A percentile compares a stretch with the other conserved stretches of the same genome.
phyloP scores from a whole-genome alignment of 2,888 invertebrate species.

The Pristionchus exspectatus region DNA sequence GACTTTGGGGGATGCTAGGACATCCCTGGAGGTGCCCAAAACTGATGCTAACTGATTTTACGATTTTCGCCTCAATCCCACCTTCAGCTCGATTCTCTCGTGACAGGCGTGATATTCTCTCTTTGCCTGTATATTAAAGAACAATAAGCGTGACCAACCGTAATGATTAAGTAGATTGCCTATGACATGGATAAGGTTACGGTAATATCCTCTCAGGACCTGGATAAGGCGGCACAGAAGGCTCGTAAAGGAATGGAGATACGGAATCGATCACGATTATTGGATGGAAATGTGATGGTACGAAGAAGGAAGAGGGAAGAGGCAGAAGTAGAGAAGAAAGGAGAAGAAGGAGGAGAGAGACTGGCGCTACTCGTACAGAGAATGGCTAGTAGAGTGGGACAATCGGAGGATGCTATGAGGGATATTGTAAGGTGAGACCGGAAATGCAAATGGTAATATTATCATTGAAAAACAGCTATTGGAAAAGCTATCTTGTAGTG shows the following conservation, averaged over 20 bases:
- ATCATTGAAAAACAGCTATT: background rate
- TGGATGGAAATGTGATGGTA: slow-evolving; percentile 4
- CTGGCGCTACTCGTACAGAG: slow-evolving; percentile 45
- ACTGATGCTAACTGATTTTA: no score
- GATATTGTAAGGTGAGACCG: slow-evolving; percentile 50
- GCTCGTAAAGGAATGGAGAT: slow-evolving; percentile 27
- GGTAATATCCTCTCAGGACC: slow-evolving; percentile 15
- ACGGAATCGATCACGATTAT: slow-evolving; percentile 30
- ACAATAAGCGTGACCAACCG: background rate
- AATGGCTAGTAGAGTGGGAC: slow-evolving; percentile 48
- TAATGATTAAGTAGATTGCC: background rate
- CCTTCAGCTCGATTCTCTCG: no score
- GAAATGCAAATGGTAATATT: no score
- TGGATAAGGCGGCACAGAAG: slow-evolving; percentile 18
- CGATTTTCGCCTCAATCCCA: no score
- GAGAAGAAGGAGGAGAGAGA: slow-evolving; percentile 52
- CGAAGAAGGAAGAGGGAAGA: slow-evolving; percentile 79
- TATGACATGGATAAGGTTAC: background rate
- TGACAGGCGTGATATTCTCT: no score
- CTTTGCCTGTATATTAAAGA: no score
- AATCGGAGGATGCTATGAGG: slow-evolving; percentile 51
- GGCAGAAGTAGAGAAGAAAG: slow-evolving; percentile 78
- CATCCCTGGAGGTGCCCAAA: no score
- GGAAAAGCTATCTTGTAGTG: background rate
- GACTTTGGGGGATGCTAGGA: no score